These are phyloP conservation scores for Notodromas monacha DNA, from an alignment of 2,888 invertebrate genomes.

Conservation along the genomic window DNA sequence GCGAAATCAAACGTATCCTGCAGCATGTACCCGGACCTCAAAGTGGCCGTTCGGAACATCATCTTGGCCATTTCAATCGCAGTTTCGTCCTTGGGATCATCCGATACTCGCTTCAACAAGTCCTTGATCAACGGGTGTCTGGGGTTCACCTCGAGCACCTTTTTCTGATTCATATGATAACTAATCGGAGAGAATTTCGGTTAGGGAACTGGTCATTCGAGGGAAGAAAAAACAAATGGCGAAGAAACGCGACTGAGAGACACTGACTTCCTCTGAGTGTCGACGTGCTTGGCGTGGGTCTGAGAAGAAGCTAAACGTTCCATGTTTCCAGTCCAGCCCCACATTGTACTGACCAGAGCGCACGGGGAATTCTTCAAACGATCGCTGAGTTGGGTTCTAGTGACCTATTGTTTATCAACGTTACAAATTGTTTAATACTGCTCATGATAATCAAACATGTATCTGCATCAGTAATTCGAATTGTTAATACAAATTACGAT, in stretches of 20 bases:
- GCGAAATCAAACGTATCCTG: slow-evolving; percentile 59
- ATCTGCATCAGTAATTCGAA: too few species aligned
- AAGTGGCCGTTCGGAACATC: slow-evolving; percentile 66
- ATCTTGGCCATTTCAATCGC: slow-evolving; percentile 55
- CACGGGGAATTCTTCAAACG: slow-evolving; percentile 24
- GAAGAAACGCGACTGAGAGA: too few species aligned
- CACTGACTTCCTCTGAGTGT: too few species aligned
- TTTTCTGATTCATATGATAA: slow-evolving; percentile 72
- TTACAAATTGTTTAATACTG: not conserved
- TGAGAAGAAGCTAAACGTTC: slow-evolving; percentile 24
- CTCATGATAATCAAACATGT: not conserved
- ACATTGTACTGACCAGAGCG: slow-evolving; percentile 24
- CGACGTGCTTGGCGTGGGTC: slow-evolving; percentile 25
- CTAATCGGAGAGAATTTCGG: too few species aligned
- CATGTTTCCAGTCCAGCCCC: slow-evolving; percentile 31
- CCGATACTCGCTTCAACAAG: slow-evolving; percentile 42
- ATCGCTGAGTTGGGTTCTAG: slow-evolving; percentile 24
- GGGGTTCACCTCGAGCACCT: slow-evolving; percentile 86
- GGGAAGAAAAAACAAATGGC: slow-evolving; percentile 4
- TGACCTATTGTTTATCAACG: slow-evolving; percentile 15
- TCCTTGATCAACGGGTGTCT: slow-evolving; percentile 80
- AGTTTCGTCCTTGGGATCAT: slow-evolving; percentile 36
- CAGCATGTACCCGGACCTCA: slow-evolving; percentile 75
- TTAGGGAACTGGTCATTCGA: too few species aligned
- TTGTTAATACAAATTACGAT: too few species aligned